Percentiles rank a stretch among this genome's conserved stretches.
Evolutionary conservation across 2,113 vertebrate species (phyloP).

Genomic region (Ranitomeya variabilis): DNA sequence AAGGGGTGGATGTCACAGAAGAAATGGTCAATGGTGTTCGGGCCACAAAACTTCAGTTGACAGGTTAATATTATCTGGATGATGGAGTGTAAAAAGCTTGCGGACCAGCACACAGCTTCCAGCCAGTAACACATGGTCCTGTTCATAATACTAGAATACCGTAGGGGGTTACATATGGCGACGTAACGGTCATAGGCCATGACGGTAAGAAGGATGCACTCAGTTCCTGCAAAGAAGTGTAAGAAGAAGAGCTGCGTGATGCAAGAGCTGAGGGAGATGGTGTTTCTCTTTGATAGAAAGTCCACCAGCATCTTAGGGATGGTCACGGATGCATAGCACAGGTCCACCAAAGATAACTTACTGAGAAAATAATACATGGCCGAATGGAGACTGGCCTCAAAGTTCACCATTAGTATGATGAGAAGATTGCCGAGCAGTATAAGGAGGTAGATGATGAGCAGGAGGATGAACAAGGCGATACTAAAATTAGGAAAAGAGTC

Average conservation of each 20-base stretch:
- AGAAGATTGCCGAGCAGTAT: conserved; percentile 64
- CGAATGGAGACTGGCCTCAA: conserved; percentile 52
- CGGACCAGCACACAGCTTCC: conserved; percentile 29
- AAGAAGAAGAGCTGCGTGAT: conserved; percentile 48
- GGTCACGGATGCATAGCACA: conserved; percentile 65
- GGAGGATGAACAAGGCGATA: conserved; percentile 61
- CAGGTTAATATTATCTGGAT: conserved; percentile 33
- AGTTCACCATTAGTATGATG: conserved; percentile 59
- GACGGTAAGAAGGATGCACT: conserved; percentile 45
- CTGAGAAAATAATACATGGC: conserved; percentile 68
- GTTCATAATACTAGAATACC: conserved; percentile 45
- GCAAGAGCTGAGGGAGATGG: not conserved
- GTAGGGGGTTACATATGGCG: conserved; percentile 43
- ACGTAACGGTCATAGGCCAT: conserved; percentile 52
- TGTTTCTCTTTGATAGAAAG: conserved; percentile 56
- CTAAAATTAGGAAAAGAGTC: conserved; percentile 51
- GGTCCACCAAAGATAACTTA: conserved; percentile 65
- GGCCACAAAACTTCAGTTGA: conserved; percentile 46
- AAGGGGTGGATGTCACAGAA: conserved; percentile 54
- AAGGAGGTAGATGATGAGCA: conserved; percentile 62
- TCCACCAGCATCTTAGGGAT: conserved; percentile 63
- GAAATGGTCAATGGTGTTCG: conserved; percentile 49
- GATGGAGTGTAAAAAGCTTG: conserved; percentile 44
- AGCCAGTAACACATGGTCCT: conserved; percentile 19
- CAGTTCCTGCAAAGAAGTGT: conserved; percentile 52